Conservation (phyloP, 2,888 invertebrate species). For the Aporophyla lueneburgensis region DNA sequence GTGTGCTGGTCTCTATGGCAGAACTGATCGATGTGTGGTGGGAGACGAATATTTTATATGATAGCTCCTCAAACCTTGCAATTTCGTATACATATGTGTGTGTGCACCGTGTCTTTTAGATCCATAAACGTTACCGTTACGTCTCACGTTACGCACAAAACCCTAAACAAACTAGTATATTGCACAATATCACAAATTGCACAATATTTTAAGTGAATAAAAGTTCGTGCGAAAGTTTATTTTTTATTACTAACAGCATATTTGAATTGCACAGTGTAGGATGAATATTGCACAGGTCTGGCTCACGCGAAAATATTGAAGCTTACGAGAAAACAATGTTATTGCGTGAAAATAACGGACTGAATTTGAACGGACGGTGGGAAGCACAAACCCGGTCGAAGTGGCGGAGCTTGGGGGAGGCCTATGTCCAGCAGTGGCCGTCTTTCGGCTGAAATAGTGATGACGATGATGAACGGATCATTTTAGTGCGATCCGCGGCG, state of each 20-base stretch:
- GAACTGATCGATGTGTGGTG: background rate
- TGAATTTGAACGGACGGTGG: too few relatives aligned
- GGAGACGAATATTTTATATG: background rate
- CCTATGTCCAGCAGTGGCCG: too few relatives aligned
- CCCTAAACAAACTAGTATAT: background rate
- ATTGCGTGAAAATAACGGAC: too few relatives aligned
- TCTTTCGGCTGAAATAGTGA: too few relatives aligned
- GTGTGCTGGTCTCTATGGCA: background rate
- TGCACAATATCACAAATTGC: background rate
- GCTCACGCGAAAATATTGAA: background rate
- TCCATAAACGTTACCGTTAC: too few relatives aligned
- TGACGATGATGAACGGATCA: too few relatives aligned
- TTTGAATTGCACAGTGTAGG: background rate
- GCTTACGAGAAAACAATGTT: background rate
- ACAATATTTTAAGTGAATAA: background rate
- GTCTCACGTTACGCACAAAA: too few relatives aligned
- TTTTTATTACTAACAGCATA: background rate
- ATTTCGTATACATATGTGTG: background rate
- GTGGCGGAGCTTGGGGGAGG: too few relatives aligned
- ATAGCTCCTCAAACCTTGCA: background rate
- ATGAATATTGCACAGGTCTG: background rate
- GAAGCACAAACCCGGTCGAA: too few relatives aligned
- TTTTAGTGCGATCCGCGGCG: too few relatives aligned
- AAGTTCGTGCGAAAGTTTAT: background rate
- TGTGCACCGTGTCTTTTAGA: background rate